Evolutionary conservation across 1,140 invertebrate genomes (phyloP).

Genomic region (Caenorhabditis latens): DNA sequence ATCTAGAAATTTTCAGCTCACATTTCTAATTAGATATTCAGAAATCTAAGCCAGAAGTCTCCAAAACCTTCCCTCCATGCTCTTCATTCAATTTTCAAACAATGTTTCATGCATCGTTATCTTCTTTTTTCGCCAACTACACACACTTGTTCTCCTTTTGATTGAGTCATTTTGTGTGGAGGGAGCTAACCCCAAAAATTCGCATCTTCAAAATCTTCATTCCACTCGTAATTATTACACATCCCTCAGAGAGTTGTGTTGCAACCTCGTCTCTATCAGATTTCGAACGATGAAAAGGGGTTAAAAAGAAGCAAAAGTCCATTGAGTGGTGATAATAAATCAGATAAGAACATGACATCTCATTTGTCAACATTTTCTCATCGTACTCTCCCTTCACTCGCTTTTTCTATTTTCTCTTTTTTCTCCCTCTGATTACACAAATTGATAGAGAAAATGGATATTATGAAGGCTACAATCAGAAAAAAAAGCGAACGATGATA

Average conservation of each 20-base stretch:
- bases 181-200: neutral
- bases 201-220: neutral
- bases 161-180: slow-evolving; percentile 18
- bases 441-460: neutral
- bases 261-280: neutral
- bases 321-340: slow-evolving; percentile 52
- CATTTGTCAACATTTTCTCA: slow-evolving; percentile 50
- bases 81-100: no score
- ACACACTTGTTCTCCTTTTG: neutral
- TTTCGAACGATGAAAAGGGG: neutral
- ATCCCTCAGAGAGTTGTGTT: neutral
- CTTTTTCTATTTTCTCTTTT: neutral
- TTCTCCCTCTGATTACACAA: slow-evolving; percentile 15
- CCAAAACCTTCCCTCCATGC: no score
- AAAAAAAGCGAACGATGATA: slow-evolving; percentile 25
- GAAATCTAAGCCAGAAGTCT: no score
- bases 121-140: neutral
- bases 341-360: slow-evolving; percentile 47
- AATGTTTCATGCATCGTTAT: neutral
- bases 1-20: no score
- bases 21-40: no score
- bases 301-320: slow-evolving; percentile 48
- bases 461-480: neutral
- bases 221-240: slow-evolving; percentile 44
- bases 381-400: slow-evolving; percentile 23